Evolutionary conservation across 2,797 vertebrate species (phyloP).

Genomic region (Argentina silus): DNA sequence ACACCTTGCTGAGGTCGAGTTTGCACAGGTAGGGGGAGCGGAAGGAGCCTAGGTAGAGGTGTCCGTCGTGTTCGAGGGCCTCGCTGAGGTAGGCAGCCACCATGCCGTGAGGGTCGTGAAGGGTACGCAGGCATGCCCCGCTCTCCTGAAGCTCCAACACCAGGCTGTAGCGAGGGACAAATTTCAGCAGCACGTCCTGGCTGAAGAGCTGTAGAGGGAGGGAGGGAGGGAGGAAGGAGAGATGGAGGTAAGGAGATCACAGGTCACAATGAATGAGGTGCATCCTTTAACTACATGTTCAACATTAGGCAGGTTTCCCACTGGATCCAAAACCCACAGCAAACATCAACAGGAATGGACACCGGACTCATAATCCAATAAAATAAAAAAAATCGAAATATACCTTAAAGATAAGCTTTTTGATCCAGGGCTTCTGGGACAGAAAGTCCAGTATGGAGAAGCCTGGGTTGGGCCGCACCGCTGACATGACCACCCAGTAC

Average conservation of each 20-base stretch:
- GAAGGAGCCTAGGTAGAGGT: slow-evolving; percentile 93
- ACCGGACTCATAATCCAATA: neutral
- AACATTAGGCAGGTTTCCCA: neutral
- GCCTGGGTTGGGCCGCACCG: slow-evolving; percentile 87
- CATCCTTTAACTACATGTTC: neutral
- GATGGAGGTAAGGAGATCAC: neutral
- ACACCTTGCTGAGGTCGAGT: slow-evolving; percentile 81
- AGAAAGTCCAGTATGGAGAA: slow-evolving; percentile 97
- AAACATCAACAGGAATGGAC: neutral
- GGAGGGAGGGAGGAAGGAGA: neutral
- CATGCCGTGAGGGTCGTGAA: slow-evolving; percentile 89
- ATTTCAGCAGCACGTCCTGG: slow-evolving; percentile 85
- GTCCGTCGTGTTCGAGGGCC: slow-evolving; percentile 86
- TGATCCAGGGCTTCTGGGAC: slow-evolving; percentile 91
- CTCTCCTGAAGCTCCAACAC: slow-evolving; percentile 89
- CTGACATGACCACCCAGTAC: slow-evolving; percentile 93
- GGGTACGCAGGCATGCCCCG: slow-evolving; percentile 87
- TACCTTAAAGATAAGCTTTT: slow-evolving; percentile 96
- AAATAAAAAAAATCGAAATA: neutral
- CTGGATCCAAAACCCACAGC: neutral
- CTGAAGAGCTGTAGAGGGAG: slow-evolving; percentile 83
- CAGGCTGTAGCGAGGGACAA: slow-evolving; percentile 90
- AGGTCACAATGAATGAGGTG: neutral
- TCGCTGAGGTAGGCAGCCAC: slow-evolving; percentile 86
- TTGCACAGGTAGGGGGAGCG: slow-evolving; percentile 86